These are phyloP conservation scores for Apamea anceps DNA, from an alignment of 2,888 invertebrate genomes.

Conservation along the genomic window DNA sequence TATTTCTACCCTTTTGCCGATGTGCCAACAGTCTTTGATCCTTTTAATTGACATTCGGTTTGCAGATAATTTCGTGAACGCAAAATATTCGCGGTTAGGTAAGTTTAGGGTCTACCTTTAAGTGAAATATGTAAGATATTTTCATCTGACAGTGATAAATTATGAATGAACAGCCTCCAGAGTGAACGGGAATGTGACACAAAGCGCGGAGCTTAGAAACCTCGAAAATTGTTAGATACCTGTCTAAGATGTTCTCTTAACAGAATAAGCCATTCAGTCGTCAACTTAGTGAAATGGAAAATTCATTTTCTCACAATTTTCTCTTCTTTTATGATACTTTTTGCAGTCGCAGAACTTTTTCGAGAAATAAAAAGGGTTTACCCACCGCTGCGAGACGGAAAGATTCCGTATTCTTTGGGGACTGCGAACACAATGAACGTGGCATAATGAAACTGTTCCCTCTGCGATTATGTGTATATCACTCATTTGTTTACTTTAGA, in stretches of 20 bases:
- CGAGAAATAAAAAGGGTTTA: slow-evolving; percentile 79
- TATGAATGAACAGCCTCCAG: slow-evolving; percentile 29
- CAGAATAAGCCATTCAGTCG: slow-evolving; percentile 64
- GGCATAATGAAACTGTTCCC: slow-evolving; percentile 81
- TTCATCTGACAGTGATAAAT: slow-evolving; percentile 33
- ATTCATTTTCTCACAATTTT: slow-evolving; percentile 76
- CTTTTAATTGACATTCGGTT: slow-evolving; percentile 78
- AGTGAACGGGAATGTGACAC: slow-evolving; percentile 35
- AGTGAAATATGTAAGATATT: slow-evolving; percentile 41
- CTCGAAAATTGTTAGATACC: slow-evolving; percentile 57
- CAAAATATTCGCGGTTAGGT: slow-evolving; percentile 34
- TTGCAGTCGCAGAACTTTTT: slow-evolving; percentile 75
- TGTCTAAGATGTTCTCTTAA: slow-evolving; percentile 44
- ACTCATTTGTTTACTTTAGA: slow-evolving; percentile 71
- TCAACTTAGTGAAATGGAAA: slow-evolving; percentile 70
- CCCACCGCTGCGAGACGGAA: slow-evolving; percentile 73
- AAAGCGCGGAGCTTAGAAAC: slow-evolving; percentile 35
- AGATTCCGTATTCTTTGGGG: slow-evolving; percentile 77
- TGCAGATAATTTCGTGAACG: slow-evolving; percentile 68
- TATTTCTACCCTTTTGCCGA: slow-evolving; percentile 73
- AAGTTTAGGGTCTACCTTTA: slow-evolving; percentile 25
- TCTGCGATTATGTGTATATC: slow-evolving; percentile 71
- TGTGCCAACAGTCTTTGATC: slow-evolving; percentile 77
- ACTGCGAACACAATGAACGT: slow-evolving; percentile 76
- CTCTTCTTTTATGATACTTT: slow-evolving; percentile 73